Percentiles rank a stretch among this genome's conserved stretches.
Conservation (phyloP, 2,113 vertebrate genomes). For the Mus spicilegus region DNA sequence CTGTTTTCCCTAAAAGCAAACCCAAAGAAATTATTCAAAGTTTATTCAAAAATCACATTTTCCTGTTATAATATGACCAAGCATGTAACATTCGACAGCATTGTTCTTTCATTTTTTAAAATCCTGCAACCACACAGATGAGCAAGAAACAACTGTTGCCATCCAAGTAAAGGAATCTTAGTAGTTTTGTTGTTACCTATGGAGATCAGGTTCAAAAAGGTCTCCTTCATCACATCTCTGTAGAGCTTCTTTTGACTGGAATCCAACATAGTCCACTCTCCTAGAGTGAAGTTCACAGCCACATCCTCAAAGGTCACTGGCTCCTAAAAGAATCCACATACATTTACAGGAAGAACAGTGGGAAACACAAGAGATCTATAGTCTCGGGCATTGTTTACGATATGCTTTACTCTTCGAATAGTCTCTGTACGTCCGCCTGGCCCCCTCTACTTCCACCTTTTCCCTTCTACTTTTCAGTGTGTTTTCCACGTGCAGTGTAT, state of each 20-base stretch:
- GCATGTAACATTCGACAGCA: neutral
- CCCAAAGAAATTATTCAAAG: neutral
- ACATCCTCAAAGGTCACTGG: conserved; percentile 5
- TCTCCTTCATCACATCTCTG: conserved; percentile 22
- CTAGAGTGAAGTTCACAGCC: conserved; percentile 11
- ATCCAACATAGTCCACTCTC: conserved; percentile 18
- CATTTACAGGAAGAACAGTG: neutral
- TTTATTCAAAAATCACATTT: neutral
- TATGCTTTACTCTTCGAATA: too few relatives aligned
- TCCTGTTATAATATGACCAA: neutral
- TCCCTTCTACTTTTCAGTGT: neutral
- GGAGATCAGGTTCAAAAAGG: neutral
- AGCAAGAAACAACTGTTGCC: neutral
- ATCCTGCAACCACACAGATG: neutral
- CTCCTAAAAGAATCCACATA: neutral
- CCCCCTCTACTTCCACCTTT: neutral
- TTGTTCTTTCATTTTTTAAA: neutral
- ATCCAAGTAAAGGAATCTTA: neutral
- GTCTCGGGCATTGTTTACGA: neutral
- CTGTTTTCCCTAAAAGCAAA: conserved; percentile 19
- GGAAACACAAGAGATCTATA: neutral
- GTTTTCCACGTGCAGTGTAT: neutral
- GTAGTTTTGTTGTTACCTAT: neutral
- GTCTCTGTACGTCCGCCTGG: too few relatives aligned
- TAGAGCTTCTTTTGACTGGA: neutral